Conservation (phyloP, 2,113 vertebrate species). For the Melanerpes formicivorus region DNA sequence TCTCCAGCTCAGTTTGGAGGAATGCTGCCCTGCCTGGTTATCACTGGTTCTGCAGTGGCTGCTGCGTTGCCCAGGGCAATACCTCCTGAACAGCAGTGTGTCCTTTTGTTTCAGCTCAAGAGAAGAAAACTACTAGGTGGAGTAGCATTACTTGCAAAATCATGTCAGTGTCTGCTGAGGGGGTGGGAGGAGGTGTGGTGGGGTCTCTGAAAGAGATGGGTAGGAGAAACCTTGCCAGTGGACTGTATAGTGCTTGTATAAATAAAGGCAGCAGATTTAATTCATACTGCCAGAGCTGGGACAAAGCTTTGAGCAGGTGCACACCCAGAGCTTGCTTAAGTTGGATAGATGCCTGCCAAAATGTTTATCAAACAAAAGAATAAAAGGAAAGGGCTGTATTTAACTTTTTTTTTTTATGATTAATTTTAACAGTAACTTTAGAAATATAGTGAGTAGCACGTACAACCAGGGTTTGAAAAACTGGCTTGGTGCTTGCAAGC, state of each 20-base stretch:
- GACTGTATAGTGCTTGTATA: background rate
- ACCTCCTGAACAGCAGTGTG: background rate
- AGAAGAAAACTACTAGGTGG: background rate
- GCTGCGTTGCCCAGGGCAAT: background rate
- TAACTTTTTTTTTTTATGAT: background rate
- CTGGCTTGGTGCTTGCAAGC: background rate
- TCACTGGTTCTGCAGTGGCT: accelerated
- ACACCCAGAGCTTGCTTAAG: background rate
- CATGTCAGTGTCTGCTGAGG: background rate
- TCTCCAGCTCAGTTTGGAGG: background rate
- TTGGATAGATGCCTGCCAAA: conserved; percentile 16
- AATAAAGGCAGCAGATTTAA: background rate
- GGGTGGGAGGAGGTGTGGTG: background rate
- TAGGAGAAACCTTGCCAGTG: background rate
- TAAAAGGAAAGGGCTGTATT: conserved; percentile 2
- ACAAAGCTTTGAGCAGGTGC: conserved; percentile 2
- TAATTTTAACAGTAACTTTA: conserved; percentile 23
- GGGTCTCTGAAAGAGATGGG: background rate
- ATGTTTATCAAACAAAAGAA: conserved; percentile 20
- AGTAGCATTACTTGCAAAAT: background rate
- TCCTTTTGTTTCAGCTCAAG: background rate
- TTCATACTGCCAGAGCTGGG: background rate
- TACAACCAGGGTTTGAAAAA: conserved; percentile 28
- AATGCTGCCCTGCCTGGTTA: conserved; percentile 37
- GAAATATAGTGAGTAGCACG: background rate